Evolutionary conservation across 2,797 vertebrate genomes (phyloP).

Genomic region (Petrocephalus schoutedeni): DNA sequence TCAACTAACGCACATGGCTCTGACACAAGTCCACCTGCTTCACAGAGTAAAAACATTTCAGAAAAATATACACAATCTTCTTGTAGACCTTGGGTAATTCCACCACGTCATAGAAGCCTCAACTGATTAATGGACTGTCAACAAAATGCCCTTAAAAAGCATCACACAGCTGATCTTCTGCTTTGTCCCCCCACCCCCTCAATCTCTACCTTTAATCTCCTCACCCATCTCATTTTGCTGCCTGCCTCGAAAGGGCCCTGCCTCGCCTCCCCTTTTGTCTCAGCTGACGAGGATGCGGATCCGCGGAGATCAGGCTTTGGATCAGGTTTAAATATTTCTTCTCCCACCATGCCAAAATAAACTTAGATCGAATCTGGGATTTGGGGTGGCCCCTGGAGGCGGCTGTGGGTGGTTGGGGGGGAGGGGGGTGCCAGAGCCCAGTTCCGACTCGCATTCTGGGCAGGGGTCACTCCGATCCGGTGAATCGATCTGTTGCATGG

Average conservation of each 20-base stretch:
- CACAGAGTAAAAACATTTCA: background rate
- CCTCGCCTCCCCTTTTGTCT: background rate
- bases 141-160: background rate
- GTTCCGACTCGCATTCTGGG: background rate
- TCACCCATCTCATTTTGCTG: background rate
- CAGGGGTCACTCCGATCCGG: background rate
- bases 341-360: background rate
- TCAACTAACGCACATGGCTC: background rate
- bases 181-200: background rate
- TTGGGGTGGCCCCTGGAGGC: background rate
- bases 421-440: background rate
- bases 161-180: background rate
- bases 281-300: background rate
- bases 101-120: background rate
- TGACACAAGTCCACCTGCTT: background rate
- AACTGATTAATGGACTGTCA: background rate
- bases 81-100: background rate
- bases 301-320: background rate
- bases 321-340: background rate
- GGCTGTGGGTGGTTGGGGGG: background rate
- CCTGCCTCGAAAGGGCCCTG: background rate
- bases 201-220: background rate
- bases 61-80: background rate
- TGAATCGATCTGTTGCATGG: conserved; percentile 6
- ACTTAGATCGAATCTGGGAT: background rate